phyloP scores from a whole-genome alignment of 2,113 vertebrate genomes.

The Ageneiosus marmoratus region DNA sequence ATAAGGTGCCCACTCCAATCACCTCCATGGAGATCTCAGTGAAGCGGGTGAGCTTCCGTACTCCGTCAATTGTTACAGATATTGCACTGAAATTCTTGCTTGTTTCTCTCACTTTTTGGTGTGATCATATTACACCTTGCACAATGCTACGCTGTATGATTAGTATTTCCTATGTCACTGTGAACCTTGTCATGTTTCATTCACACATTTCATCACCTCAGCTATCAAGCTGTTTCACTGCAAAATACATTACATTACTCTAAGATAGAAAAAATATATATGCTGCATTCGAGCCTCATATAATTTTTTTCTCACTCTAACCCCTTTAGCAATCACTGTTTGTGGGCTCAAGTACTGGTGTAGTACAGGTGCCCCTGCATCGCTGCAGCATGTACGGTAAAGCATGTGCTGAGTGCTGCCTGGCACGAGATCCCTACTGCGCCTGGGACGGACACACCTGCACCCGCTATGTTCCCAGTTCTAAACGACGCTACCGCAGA shows the following conservation, averaged over 20 bases:
- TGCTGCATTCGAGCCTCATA: not conserved
- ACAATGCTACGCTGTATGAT: not conserved
- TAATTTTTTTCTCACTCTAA: not conserved
- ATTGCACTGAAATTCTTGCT: too few species aligned
- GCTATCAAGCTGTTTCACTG: not conserved
- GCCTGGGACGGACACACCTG: conserved; percentile 88
- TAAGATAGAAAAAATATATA: not conserved
- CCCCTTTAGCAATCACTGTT: conserved; percentile 83
- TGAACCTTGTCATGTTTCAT: not conserved
- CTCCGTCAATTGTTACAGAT: not conserved
- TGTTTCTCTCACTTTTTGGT: too few species aligned
- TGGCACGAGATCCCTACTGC: conserved; percentile 93
- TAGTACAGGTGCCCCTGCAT: conserved; percentile 85
- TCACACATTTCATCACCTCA: not conserved
- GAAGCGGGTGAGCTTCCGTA: conserved; percentile 80
- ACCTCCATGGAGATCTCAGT: conserved; percentile 92
- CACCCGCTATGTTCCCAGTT: conserved; percentile 71
- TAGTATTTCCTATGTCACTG: not conserved
- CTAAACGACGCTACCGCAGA: conserved; percentile 81
- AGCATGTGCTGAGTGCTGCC: conserved; percentile 90
- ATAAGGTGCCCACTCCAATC: conserved; percentile 82
- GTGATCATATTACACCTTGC: not conserved
- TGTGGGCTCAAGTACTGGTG: conserved; percentile 79
- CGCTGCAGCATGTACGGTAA: conserved; percentile 86
- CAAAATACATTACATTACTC: not conserved